phyloP scores from a whole-genome alignment of 2,797 vertebrate genomes.

The Antrozous pallidus region DNA sequence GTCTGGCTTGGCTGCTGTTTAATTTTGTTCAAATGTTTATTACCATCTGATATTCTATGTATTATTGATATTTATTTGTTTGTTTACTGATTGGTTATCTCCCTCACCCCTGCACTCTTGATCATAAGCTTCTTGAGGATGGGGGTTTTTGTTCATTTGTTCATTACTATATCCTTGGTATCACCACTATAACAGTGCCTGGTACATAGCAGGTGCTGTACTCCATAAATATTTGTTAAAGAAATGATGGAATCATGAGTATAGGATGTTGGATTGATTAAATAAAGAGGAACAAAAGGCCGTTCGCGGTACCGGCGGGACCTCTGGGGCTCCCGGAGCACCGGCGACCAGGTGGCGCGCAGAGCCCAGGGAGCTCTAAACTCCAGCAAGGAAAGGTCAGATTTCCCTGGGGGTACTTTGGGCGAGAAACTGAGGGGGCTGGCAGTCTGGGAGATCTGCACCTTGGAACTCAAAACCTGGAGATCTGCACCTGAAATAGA shows the following conservation, averaged over 20 bases:
- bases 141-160: background rate
- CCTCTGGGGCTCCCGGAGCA: no score
- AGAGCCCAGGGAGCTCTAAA: no score
- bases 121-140: background rate
- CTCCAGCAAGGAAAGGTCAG: no score
- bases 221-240: conserved; percentile 22
- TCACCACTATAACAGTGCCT: background rate
- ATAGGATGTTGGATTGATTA: background rate
- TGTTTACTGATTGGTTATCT: background rate
- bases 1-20: background rate
- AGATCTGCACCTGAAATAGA: no score
- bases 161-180: background rate
- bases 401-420: no score
- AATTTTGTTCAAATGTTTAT: background rate
- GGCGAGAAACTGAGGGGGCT: no score
- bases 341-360: no score
- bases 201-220: background rate
- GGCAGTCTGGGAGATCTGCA: no score
- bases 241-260: background rate
- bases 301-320: no score
- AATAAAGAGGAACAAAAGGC: background rate
- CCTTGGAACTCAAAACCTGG: no score
- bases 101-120: background rate
- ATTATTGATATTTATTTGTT: background rate
- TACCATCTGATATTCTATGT: background rate